phyloP scores from a whole-genome alignment of 2,888 invertebrate genomes.

The Oxystoma pomonae region DNA sequence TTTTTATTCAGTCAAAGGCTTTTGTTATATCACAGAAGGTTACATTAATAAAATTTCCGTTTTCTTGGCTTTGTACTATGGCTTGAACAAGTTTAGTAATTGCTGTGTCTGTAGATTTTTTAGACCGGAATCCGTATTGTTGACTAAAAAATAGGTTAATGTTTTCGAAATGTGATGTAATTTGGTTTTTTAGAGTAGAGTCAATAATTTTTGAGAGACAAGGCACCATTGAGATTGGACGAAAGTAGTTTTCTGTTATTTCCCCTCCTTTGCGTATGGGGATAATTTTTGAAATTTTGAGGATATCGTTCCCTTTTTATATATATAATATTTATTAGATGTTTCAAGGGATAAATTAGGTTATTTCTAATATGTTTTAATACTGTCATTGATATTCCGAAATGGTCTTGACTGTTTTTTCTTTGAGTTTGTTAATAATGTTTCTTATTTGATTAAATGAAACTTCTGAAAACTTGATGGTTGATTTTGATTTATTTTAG shows the following conservation, averaged over 20 bases:
- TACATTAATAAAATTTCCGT: background rate
- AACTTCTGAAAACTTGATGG: background rate
- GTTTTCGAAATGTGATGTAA: background rate
- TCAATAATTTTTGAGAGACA: background rate
- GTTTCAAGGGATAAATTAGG: background rate
- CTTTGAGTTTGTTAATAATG: no score
- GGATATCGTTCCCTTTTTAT: no score
- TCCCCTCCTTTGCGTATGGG: constrained; percentile 2
- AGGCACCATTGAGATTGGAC: background rate
- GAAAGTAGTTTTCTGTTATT: background rate
- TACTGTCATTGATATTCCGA: background rate
- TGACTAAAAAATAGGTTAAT: background rate
- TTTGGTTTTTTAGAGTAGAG: background rate
- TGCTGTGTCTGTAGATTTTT: background rate
- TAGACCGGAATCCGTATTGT: background rate
- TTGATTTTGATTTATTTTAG: no score
- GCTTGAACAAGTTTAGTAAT: background rate
- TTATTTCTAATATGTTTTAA: constrained; percentile 1
- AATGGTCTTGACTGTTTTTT: background rate
- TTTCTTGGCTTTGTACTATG: background rate
- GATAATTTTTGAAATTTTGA: background rate
- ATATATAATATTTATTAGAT: background rate
- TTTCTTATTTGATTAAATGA: background rate
- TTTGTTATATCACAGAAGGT: background rate
- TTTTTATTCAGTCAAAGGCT: constrained; percentile 1